phyloP scores from a whole-genome alignment of 2,113 vertebrate genomes.

The Neogale vison region DNA sequence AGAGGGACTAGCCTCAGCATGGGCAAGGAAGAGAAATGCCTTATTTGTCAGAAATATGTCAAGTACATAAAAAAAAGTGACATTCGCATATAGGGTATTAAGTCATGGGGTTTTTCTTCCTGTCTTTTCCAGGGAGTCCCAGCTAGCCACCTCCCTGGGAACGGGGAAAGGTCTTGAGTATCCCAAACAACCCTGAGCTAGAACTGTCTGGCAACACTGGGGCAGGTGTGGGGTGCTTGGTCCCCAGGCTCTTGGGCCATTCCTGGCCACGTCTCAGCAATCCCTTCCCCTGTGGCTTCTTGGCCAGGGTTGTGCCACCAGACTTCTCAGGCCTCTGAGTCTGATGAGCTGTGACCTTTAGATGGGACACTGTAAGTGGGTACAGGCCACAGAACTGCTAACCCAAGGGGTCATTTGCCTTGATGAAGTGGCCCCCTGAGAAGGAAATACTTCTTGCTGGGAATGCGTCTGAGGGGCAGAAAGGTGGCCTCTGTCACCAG shows the following conservation, averaged over 20 bases:
- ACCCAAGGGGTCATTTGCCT: not conserved
- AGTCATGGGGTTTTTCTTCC: not conserved
- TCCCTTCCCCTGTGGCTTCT: not conserved
- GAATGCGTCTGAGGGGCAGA: not conserved
- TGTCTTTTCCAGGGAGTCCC: not conserved
- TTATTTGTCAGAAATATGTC: not conserved
- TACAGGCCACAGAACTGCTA: not conserved
- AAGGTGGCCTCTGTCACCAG: not conserved
- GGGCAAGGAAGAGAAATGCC: not conserved
- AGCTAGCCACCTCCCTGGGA: not conserved
- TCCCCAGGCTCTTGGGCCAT: not conserved
- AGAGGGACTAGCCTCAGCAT: not conserved
- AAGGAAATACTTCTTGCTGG: not conserved
- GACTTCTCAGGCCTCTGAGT: not conserved
- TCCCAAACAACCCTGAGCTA: not conserved
- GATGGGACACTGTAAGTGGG: not conserved
- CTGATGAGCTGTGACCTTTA: not conserved
- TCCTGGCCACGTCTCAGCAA: not conserved
- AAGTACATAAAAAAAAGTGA: not conserved
- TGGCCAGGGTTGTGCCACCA: accelerated
- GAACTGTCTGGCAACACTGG: not conserved
- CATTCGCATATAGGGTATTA: not conserved
- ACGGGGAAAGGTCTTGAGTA: not conserved
- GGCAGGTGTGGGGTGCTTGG: not conserved
- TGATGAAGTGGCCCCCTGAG: not conserved